These are phyloP conservation scores for Mastigias papua DNA, from an alignment of 30 jellyfish, hydroid and myxozoan species.

Conservation along the genomic window DNA sequence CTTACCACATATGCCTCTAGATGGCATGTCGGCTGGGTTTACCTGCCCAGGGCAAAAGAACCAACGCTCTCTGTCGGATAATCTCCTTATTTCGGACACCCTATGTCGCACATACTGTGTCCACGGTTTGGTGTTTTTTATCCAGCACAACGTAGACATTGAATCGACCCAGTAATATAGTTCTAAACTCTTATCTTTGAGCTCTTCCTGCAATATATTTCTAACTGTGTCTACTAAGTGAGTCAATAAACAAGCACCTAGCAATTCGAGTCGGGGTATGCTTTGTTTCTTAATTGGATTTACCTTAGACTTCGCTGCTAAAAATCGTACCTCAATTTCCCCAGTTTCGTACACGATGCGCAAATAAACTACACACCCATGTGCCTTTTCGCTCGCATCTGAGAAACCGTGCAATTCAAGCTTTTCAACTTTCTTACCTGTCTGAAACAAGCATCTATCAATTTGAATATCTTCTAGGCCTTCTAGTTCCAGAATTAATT, in stretches of 20 bases:
- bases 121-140: constrained; percentile 64
- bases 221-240: constrained; percentile 33
- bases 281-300: constrained; percentile 57
- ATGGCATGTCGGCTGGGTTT: constrained; percentile 56
- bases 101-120: constrained; percentile 55
- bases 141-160: constrained; percentile 51
- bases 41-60: constrained; percentile 5
- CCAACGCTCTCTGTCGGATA: constrained; percentile 29
- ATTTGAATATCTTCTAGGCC: constrained; percentile 16
- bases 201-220: constrained; percentile 31
- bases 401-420: constrained; percentile 56
- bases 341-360: constrained; percentile 30
- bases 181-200: constrained; percentile 18
- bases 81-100: constrained; percentile 28
- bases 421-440: constrained; percentile 23
- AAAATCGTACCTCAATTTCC: constrained; percentile 17
- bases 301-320: constrained; percentile 57
- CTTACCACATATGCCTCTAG: constrained; percentile 33
- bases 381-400: constrained; percentile 68
- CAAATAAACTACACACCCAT: constrained; percentile 41
- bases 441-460: neutral
- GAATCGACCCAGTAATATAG: constrained; percentile 64
- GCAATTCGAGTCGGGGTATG: constrained; percentile 50
- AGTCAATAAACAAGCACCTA: constrained; percentile 51
- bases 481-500: neutral